Base-by-base conservation (phyloP, 2,113 vertebrate species). In the Zingel zingel region DNA sequence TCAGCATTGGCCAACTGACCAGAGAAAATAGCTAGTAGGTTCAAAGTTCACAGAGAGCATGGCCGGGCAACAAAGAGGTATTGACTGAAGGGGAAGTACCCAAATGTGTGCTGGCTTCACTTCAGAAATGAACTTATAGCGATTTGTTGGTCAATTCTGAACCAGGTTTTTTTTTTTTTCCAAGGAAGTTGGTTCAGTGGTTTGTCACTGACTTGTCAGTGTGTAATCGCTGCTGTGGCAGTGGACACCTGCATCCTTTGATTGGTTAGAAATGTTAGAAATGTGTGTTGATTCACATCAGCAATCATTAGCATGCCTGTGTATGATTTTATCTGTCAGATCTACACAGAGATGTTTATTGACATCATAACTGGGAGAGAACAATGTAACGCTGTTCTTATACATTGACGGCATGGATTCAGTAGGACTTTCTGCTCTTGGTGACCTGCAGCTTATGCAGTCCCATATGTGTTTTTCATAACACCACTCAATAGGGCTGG, bases 281-380 rank as follows among this genome's bases (percentile, higher is more conserved):
- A 68, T 81, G 80, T 48, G 33, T 64, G 64, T 68, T 58, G 86
- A 89, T 88, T 73, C 53, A 69, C 87, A 90, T 90, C 89, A 48
- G 70, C 79, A 27, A 50, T 88, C 19, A 85, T 92, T 84, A 83
- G 54, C 48, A 7, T 0, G 65, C 15, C 75, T 56, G 47, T 51
- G 62, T 51, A 23, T 81, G 70, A 88, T 67, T 70, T 43, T 58
- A 72, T 69, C 33, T 59, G 51, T 63, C 53, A 47, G 13, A 77
- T 88, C 78, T 86, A 15, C 84, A 39, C 57, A 72, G 39, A 72
- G 39, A 64, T 81, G 57, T 63, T 27, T 58, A 72, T 48, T 81
- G 76, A 33, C 66, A 53, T 5, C 7, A 51, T 33, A 68, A 25
- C 43, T n/a, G 14, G 12, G 54, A 81, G 68, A 83, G 77, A 83